phyloP scores from a whole-genome alignment of 2,113 vertebrate species.

The Cichladusa arquata region DNA sequence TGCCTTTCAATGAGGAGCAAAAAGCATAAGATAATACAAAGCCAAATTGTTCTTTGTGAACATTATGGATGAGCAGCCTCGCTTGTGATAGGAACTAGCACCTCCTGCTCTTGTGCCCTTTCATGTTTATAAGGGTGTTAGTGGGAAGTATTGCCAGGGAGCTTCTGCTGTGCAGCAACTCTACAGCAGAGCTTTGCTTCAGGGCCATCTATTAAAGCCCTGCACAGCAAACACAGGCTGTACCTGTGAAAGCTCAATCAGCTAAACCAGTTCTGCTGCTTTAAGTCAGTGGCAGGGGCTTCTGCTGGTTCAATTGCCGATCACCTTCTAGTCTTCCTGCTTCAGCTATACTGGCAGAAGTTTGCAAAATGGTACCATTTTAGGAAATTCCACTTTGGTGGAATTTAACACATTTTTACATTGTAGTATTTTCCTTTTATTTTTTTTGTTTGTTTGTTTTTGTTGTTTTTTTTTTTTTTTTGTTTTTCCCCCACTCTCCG shows the following conservation, averaged over 20 bases:
- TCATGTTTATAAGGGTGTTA: not conserved
- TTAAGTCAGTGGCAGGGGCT: not conserved
- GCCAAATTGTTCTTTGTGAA: not conserved
- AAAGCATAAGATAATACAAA: not conserved
- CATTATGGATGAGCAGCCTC: not conserved
- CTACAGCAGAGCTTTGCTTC: not conserved
- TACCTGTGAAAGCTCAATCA: not conserved
- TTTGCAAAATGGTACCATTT: not conserved
- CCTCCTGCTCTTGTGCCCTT: not conserved
- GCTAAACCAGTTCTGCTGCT: not conserved
- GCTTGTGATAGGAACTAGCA: not conserved
- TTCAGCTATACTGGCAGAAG: not conserved
- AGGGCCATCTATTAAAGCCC: not conserved
- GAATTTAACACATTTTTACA: not conserved
- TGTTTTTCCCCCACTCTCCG: accelerated
- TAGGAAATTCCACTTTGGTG: not conserved
- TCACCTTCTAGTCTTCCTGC: not conserved
- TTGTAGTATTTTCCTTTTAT: not conserved
- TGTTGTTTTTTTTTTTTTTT: not conserved
- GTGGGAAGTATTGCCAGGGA: not conserved
- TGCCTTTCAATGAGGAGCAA: not conserved
- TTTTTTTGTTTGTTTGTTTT: no score
- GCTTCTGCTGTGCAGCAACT: not conserved
- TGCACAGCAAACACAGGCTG: not conserved
- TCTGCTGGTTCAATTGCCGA: not conserved